A percentile compares a stretch with the other conserved stretches of the same genome.
Evolutionary conservation across 2,888 invertebrate genomes (phyloP).

Genomic region (Gari tellinella): DNA sequence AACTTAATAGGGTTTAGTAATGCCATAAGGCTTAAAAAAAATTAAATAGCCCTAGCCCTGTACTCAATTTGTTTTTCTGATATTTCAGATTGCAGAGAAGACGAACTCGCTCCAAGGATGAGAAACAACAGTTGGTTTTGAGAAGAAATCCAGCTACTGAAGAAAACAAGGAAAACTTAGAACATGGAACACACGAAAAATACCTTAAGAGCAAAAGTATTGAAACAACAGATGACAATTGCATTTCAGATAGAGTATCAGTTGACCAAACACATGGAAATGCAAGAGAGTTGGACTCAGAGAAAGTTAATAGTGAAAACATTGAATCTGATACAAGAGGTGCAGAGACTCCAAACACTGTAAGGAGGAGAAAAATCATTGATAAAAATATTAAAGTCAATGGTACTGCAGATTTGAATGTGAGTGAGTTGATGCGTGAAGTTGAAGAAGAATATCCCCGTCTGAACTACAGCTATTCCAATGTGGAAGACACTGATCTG

Average conservation of each 20-base stretch:
- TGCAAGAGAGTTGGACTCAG: neutral
- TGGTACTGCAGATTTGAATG: conserved; percentile 47
- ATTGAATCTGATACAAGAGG: conserved; percentile 11
- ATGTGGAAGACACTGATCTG: conserved; percentile 65
- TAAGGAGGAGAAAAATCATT: conserved; percentile 64
- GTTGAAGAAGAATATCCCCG: conserved; percentile 50
- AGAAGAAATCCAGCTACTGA: conserved; percentile 16
- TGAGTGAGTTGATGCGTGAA: conserved; percentile 53
- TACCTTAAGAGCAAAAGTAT: conserved; percentile 35
- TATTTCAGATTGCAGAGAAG: conserved; percentile 33
- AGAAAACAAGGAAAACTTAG: conserved; percentile 50
- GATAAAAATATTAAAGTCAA: conserved; percentile 68
- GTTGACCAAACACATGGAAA: no score
- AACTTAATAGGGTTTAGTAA: no score
- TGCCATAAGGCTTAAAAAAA: no score
- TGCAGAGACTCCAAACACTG: conserved; percentile 60
- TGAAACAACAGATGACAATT: neutral
- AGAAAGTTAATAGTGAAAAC: neutral
- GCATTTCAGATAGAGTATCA: no score
- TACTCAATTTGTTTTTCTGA: no score
- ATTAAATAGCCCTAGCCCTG: no score
- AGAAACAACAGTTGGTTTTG: neutral
- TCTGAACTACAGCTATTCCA: conserved; percentile 72
- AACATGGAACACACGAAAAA: conserved; percentile 17
- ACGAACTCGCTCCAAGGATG: conserved; percentile 12